A percentile compares a stretch with the other conserved stretches of the same genome.
phyloP scores from a whole-genome alignment of 1,140 invertebrate genomes.

The Aphidius gifuensis region DNA sequence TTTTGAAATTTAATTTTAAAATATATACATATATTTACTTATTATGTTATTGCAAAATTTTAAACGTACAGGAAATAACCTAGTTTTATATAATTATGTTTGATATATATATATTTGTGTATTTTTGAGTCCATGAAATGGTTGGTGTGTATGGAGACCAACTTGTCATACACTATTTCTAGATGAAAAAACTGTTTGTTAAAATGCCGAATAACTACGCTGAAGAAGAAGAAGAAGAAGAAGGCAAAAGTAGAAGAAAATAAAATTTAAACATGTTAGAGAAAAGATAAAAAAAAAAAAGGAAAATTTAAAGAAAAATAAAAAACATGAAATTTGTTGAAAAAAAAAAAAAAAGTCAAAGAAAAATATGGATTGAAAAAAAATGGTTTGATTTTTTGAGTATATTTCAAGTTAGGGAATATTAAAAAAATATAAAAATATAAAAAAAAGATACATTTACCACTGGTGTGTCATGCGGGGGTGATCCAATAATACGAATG shows the following conservation, averaged over 20 bases:
- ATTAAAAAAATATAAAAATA: conserved; percentile 8
- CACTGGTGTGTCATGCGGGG: conserved; percentile 33
- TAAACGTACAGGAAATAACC: too few relatives aligned
- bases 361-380: conserved; percentile 1
- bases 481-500: conserved; percentile 48
- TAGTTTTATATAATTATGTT: too few relatives aligned
- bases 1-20: too few relatives aligned
- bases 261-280: conserved; percentile 24
- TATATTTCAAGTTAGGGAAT: too few relatives aligned
- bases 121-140: too few relatives aligned
- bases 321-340: background rate
- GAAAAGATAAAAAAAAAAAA: conserved; percentile 17
- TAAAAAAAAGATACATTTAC: conserved; percentile 35
- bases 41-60: too few relatives aligned
- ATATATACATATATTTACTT: too few relatives aligned
- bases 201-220: background rate
- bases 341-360: background rate
- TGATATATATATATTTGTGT: too few relatives aligned
- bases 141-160: background rate
- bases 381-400: too few relatives aligned
- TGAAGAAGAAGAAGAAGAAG: too few relatives aligned
- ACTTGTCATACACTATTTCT: background rate
- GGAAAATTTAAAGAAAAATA: background rate
- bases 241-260: too few relatives aligned
- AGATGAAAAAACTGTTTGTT: background rate